Conservation (phyloP, 2,113 vertebrate species). For the Telmatochromis brichardi region DNA sequence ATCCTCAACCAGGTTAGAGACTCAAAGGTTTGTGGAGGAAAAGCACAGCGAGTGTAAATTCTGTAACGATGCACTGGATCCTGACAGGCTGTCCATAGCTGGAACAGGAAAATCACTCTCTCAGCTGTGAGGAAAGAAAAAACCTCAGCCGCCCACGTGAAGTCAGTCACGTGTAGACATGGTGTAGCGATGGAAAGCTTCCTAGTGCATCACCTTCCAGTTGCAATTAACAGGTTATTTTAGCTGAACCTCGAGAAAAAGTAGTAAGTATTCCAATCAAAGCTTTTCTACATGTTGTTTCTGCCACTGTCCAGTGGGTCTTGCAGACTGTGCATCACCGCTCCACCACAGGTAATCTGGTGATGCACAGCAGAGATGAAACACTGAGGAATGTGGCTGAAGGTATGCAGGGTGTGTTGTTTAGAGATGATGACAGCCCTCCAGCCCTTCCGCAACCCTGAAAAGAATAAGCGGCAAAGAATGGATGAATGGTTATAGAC, state of each 20-base stretch:
- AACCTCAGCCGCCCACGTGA: conserved; percentile 8
- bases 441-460: neutral
- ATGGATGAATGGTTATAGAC: neutral
- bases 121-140: neutral
- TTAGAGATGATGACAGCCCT: neutral
- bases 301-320: neutral
- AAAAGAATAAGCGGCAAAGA: neutral
- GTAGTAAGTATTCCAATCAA: neutral
- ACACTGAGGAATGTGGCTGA: neutral
- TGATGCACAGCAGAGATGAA: neutral
- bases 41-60: neutral
- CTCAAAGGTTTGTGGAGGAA: neutral
- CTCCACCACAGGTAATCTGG: neutral
- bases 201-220: neutral
- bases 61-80: neutral
- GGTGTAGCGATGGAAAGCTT: conserved; percentile 4
- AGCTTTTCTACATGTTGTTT: neutral
- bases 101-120: neutral
- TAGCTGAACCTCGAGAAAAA: neutral
- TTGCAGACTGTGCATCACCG: neutral
- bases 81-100: neutral
- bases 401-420: neutral
- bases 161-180: conserved; percentile 14
- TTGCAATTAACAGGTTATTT: neutral
- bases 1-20: neutral